phyloP scores from a whole-genome alignment of 2,113 vertebrate genomes.

The Craseonycteris thonglongyai region DNA sequence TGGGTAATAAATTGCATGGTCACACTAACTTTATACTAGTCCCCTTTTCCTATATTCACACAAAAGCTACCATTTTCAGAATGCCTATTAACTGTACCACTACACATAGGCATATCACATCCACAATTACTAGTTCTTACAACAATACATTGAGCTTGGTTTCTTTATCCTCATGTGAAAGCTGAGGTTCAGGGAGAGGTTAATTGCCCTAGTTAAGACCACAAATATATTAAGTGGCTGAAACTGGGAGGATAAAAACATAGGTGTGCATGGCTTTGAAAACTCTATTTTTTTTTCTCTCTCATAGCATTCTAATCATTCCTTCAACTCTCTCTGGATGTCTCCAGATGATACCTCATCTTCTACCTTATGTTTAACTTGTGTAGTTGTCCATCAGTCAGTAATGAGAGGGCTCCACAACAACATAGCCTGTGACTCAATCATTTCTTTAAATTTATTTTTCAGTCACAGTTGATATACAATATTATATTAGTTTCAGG shows the following conservation, averaged over 20 bases:
- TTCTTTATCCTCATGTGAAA: neutral
- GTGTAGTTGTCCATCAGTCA: neutral
- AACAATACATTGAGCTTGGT: neutral
- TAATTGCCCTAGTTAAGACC: constrained; percentile 13
- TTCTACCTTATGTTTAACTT: neutral
- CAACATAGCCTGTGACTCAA: neutral
- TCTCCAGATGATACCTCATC: neutral
- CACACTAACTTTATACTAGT: neutral
- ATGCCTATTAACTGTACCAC: neutral
- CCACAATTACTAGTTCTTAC: neutral
- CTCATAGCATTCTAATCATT: neutral
- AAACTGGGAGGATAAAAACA: neutral
- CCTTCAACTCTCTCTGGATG: neutral
- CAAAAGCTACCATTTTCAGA: neutral
- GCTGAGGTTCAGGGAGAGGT: neutral
- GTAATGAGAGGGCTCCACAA: neutral
- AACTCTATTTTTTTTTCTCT: neutral
- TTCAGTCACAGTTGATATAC: neutral
- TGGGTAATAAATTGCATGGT: neutral
- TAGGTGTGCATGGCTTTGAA: neutral
- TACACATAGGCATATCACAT: neutral
- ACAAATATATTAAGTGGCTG: neutral
- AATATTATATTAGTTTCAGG: neutral
- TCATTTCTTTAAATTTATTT: neutral
- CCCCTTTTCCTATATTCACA: neutral